phyloP scores from a whole-genome alignment of 2,888 invertebrate genomes.

The Brachycybe producta region DNA sequence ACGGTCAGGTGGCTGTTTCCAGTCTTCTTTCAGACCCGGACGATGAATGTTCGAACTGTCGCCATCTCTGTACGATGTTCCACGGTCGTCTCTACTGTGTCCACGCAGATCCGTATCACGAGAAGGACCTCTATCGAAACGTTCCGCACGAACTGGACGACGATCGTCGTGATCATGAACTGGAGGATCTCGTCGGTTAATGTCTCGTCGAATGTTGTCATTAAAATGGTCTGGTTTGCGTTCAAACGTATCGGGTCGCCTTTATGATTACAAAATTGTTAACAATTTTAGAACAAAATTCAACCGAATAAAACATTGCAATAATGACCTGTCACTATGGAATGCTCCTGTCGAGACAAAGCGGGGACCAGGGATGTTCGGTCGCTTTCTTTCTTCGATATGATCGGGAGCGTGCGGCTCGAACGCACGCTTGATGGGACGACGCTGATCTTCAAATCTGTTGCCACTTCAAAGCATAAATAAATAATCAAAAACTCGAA shows the following conservation, averaged over 20 bases:
- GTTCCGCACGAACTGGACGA: slow-evolving; percentile 3
- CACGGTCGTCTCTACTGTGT: slow-evolving; percentile 15
- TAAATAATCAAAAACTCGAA: no score
- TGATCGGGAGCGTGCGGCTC: no score
- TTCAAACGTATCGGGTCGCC: slow-evolving; percentile 11
- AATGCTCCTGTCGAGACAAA: no score
- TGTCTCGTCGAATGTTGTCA: slow-evolving; percentile 10
- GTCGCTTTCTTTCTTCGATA: neutral
- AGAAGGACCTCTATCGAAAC: slow-evolving; percentile 8
- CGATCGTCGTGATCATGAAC: slow-evolving; percentile 8
- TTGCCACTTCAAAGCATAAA: no score
- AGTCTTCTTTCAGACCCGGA: neutral
- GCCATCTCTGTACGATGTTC: slow-evolving; percentile 15
- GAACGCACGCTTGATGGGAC: slow-evolving; percentile 10
- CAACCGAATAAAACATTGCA: neutral
- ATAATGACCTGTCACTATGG: no score
- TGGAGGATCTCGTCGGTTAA: slow-evolving; percentile 10
- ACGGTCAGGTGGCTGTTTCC: slow-evolving; percentile 3
- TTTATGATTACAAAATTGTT: neutral
- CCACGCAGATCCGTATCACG: slow-evolving; percentile 18
- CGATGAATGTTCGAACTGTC: neutral
- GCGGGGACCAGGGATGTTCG: no score
- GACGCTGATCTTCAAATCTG: slow-evolving; percentile 10
- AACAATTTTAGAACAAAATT: neutral
- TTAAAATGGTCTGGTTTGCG: slow-evolving; percentile 1